These are phyloP conservation scores for Megaceryle maxima DNA, from an alignment of 2,113 vertebrate species.

Conservation along the genomic window DNA sequence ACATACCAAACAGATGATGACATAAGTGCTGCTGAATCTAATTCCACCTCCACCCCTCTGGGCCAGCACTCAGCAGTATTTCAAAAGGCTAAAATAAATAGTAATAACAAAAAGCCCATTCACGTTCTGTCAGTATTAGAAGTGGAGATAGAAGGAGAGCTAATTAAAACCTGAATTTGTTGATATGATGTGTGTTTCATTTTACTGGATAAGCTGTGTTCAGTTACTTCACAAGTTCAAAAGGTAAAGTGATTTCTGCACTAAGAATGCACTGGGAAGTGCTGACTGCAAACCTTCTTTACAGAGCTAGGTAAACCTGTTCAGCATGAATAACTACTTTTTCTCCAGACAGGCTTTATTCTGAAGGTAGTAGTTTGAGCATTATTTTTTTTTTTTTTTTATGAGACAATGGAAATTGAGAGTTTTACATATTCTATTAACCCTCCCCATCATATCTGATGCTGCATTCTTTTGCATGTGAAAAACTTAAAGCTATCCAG, in stretches of 20 bases:
- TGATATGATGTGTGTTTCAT: background rate
- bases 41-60: constrained; percentile 69
- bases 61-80: constrained; percentile 67
- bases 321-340: background rate
- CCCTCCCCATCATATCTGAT: background rate
- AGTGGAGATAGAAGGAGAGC: constrained; percentile 23
- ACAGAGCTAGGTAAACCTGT: constrained; percentile 12
- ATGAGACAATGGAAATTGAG: background rate
- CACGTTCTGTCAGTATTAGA: constrained; percentile 49
- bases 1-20: constrained; percentile 75
- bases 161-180: constrained; percentile 19
- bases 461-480: background rate
- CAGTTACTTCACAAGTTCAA: constrained; percentile 11
- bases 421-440: background rate
- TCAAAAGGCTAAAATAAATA: constrained; percentile 63
- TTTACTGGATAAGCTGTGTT: background rate
- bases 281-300: background rate
- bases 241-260: constrained; percentile 4
- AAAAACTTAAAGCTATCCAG: background rate
- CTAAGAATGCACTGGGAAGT: background rate
- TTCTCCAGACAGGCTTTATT: background rate
- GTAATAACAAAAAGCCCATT: constrained; percentile 44
- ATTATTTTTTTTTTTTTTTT: no score
- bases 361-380: background rate
- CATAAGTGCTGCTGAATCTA: constrained; percentile 40